These are phyloP conservation scores for Harpegnathos saltator DNA, from an alignment of 1,140 invertebrate species.

Conservation along the genomic window DNA sequence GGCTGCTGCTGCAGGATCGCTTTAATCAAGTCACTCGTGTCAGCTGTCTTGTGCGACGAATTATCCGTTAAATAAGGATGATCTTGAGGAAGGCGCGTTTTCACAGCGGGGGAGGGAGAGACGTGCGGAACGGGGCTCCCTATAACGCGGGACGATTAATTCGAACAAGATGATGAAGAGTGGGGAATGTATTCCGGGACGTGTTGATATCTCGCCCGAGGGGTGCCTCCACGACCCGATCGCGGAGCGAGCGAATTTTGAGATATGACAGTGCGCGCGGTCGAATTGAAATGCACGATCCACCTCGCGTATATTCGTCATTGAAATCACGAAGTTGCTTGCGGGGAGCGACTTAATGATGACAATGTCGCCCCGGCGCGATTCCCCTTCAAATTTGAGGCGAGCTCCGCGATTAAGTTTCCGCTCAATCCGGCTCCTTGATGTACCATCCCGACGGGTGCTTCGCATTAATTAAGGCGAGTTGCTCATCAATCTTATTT, in stretches of 20 bases:
- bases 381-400: conserved; percentile 62
- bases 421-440: conserved; percentile 41
- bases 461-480: conserved; percentile 79
- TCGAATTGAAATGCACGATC: conserved; percentile 40
- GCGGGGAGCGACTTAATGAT: conserved; percentile 9
- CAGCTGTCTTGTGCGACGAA: conserved; percentile 28
- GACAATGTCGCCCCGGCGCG: conserved; percentile 48
- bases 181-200: conserved; percentile 24
- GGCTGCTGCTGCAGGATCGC: conserved; percentile 1
- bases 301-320: conserved; percentile 22
- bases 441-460: conserved; percentile 65
- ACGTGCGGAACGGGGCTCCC: neutral
- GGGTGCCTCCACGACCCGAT: neutral
- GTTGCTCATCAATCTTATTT: conserved; percentile 81
- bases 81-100: conserved; percentile 37
- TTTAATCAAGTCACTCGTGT: conserved; percentile 41
- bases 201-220: conserved; percentile 11
- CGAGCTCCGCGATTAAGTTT: conserved; percentile 50
- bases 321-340: neutral
- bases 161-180: conserved; percentile 51
- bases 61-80: conserved; percentile 43
- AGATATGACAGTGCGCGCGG: conserved; percentile 5
- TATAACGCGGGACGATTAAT: conserved; percentile 50
- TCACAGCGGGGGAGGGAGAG: neutral
- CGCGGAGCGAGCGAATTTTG: neutral